Evolutionary conservation across 64 coral and sea anemone genomes (phyloP).

Genomic region (Hydrozoanthus tunicans): DNA sequence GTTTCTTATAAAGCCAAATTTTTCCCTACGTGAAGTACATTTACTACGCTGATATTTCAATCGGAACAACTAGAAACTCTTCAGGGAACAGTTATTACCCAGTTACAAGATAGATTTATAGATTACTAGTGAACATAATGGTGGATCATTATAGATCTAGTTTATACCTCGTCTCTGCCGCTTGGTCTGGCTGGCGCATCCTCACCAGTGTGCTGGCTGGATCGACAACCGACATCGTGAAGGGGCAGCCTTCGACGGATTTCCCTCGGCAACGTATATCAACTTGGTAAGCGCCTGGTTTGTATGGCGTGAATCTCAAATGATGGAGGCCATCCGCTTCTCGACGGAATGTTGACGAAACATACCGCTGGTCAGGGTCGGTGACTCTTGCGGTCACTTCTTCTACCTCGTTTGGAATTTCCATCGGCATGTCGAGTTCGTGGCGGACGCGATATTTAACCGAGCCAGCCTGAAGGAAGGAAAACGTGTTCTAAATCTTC

Average conservation of each 20-base stretch:
- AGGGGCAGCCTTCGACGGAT: conserved; percentile 76
- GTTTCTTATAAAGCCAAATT: no score
- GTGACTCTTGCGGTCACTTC: conserved; percentile 76
- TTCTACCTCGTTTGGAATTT: conserved; percentile 73
- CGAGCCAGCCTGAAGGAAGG: neutral
- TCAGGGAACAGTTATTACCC: no score
- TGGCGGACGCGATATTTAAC: conserved; percentile 59
- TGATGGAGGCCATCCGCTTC: conserved; percentile 79
- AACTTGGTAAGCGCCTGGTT: conserved; percentile 64
- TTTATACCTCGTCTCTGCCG: neutral
- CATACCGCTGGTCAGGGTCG: conserved; percentile 72
- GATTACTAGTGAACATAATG: neutral
- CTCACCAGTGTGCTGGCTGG: conserved; percentile 74
- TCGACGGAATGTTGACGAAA: conserved; percentile 62
- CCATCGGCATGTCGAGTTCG: conserved; percentile 86
- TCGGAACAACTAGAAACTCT: no score
- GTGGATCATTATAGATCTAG: neutral
- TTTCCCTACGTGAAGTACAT: no score
- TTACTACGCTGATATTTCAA: no score
- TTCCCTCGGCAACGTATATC: conserved; percentile 61
- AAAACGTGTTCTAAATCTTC: neutral
- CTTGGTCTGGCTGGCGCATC: conserved; percentile 44
- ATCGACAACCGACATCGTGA: conserved; percentile 71
- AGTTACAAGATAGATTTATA: no score
- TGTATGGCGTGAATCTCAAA: conserved; percentile 73